Evolutionary conservation across 2,888 invertebrate genomes (phyloP).

Genomic region (Chydorus sphaericus): DNA sequence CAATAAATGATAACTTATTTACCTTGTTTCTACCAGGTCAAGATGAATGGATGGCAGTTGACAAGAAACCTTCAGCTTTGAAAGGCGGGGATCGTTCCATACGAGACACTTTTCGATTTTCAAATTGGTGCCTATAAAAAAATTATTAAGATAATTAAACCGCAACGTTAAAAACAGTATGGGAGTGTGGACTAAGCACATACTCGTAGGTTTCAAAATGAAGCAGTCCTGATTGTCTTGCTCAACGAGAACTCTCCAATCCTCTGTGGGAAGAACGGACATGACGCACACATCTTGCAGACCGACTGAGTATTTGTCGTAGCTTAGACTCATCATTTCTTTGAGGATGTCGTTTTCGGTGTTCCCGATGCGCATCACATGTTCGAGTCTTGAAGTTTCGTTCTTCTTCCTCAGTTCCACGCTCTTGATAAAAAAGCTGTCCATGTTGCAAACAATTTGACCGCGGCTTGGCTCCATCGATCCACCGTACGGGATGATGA

Average conservation of each 20-base stretch:
- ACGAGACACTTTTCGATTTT: conserved; percentile 73
- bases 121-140: conserved; percentile 31
- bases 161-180: no score
- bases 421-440: neutral
- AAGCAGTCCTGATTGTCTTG: conserved; percentile 21
- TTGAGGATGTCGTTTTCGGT: conserved; percentile 53
- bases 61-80: conserved; percentile 60
- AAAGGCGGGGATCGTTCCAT: conserved; percentile 76
- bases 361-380: conserved; percentile 41
- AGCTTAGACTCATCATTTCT: conserved; percentile 59
- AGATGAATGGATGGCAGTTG: conserved; percentile 36
- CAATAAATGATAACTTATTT: neutral
- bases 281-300: conserved; percentile 67
- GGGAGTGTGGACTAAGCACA: neutral
- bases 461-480: neutral
- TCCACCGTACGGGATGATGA: conserved; percentile 75
- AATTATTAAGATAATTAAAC: neutral
- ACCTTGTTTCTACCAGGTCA: conserved; percentile 23
- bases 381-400: conserved; percentile 29
- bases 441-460: conserved; percentile 4
- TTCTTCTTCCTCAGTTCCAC: conserved; percentile 24
- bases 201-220: conserved; percentile 53
- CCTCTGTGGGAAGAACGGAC: conserved; percentile 49
- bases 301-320: conserved; percentile 69
- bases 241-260: conserved; percentile 54